Evolutionary conservation across 23 tunicate species (phyloP).

Genomic region (Halocynthia roretzi): DNA sequence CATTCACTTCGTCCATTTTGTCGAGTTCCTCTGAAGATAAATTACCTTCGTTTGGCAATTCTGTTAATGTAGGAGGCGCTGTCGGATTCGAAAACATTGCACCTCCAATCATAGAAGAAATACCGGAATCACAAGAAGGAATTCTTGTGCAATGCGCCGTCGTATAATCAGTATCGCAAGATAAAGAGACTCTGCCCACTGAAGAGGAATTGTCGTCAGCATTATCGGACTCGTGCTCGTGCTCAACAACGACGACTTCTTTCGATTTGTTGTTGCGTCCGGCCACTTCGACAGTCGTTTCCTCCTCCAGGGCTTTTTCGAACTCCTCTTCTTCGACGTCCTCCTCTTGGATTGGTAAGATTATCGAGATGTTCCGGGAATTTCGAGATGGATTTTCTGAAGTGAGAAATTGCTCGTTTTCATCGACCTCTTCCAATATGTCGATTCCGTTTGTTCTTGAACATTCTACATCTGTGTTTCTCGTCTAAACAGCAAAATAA

Average conservation of each 20-base stretch:
- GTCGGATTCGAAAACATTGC: no score
- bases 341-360: conserved; percentile 28
- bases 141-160: not conserved
- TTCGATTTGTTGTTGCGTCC: not conserved
- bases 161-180: not conserved
- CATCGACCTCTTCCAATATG: not conserved
- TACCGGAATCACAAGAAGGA: conserved; percentile 22
- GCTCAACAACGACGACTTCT: not conserved
- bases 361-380: not conserved
- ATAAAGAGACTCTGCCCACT: not conserved
- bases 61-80: no score
- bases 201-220: not conserved
- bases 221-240: conserved; percentile 1
- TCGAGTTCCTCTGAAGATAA: no score
- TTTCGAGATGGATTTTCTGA: not conserved
- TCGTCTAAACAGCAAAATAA: no score
- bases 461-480: no score
- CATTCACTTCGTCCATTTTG: no score
- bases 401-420: conserved; percentile 10
- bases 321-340: conserved; percentile 51
- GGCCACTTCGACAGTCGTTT: no score
- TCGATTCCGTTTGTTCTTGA: not conserved
- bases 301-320: conserved; percentile 49
- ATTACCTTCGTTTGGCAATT: no score
- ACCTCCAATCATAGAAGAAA: conserved; percentile 11